Evolutionary conservation across 2,888 invertebrate species (phyloP).

Genomic region (Stegophylla sp.): DNA sequence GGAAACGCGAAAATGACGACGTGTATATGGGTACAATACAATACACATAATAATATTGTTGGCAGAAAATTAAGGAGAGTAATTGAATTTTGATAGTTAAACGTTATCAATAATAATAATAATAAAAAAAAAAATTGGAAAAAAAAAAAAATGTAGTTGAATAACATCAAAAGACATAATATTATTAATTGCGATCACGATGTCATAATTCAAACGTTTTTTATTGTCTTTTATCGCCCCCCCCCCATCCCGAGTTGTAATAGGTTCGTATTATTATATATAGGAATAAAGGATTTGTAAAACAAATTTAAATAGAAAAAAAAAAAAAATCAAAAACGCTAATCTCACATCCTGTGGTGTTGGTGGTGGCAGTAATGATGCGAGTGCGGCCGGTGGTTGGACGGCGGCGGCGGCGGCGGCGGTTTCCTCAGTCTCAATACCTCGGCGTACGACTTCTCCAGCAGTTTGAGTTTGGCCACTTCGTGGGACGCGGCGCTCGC

Average conservation of each 20-base stretch:
- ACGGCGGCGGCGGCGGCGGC: no score
- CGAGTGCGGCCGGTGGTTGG: constrained; percentile 41
- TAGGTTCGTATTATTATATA: neutral
- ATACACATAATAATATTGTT: no score
- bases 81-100: neutral
- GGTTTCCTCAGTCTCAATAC: constrained; percentile 67
- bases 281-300: constrained; percentile 34
- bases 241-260: no score
- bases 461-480: constrained; percentile 78
- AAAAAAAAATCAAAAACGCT: no score
- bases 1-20: neutral
- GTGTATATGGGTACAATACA: constrained; percentile 4
- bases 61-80: neutral
- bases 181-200: no score
- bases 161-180: constrained; percentile 7
- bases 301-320: constrained; percentile 22
- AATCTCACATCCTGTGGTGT: neutral
- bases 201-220: neutral
- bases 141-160: neutral
- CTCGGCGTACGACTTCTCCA: constrained; percentile 86
- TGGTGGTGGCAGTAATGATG: neutral
- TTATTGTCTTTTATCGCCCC: neutral
- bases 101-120: constrained; percentile 11
- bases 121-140: neutral
- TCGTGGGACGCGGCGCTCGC: constrained; percentile 76